Base-by-base conservation (phyloP, 2,888 invertebrate species). In the Orthosia incerta region DNA sequence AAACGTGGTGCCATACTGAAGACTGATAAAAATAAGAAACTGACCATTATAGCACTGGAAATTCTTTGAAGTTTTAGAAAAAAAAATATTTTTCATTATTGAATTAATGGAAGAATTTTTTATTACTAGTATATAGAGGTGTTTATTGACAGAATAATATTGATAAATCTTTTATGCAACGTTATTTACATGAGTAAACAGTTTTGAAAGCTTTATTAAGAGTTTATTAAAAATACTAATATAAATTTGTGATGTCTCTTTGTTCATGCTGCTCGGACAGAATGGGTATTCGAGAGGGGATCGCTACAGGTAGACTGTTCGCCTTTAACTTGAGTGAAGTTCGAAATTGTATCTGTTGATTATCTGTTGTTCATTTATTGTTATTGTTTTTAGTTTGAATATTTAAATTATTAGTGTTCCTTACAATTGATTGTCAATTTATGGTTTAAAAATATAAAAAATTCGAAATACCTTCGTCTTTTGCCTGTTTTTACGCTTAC, bases 251-350 rank as follows among this genome's bases (percentile, higher is more conserved):
- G 74, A 89, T 91, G 91, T 93, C 89, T 91, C 86, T 91, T 90
- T 92, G 91, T 94, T 93, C 92, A 92, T 88, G 96, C 96, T 90
- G 95, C 95, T 92, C 88, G 93, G 91, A 95, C 93, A 95, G 95
- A 94, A 95, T 89, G 95, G 93, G 90, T 94, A 93, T 88, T 92
- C 94, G 93, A 94, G 95, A 93, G 95, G 91, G 93, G 94, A 94
- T 89, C 93, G 93, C 90, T 93, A 94, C 94, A 95, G 95, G 94
- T 95, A 95, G 94, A 86, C 84, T 85, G 82, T 86, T 86, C 87
- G 85, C 78, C 85, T 86, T 86, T 80, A 79, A 75, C 78, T 86
- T 85, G 84, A 80, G 71, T 84, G 82, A 86, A 86, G 86, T 88
- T 85, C 82, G 79, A 89, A 89, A 89, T 89, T 83, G 82, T 76